Percentiles rank a stretch among this genome's conserved stretches.
These are phyloP conservation scores for Nesogale talazaci DNA, from an alignment of 2,113 vertebrate species.

Conservation along the genomic window DNA sequence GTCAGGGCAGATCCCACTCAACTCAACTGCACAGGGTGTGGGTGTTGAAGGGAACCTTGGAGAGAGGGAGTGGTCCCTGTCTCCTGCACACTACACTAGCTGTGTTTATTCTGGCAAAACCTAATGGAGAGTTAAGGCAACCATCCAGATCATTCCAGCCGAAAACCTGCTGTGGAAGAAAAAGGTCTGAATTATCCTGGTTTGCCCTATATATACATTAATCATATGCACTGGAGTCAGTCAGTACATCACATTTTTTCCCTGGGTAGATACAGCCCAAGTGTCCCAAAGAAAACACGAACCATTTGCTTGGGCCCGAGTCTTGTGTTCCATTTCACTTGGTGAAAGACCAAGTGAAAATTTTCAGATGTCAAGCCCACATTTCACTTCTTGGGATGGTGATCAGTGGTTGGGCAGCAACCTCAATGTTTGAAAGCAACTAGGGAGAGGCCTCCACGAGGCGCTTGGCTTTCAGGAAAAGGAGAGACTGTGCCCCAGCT, in stretches of 20 bases:
- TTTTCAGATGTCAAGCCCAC: slow-evolving; percentile 80
- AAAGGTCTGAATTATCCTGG: slow-evolving; percentile 76
- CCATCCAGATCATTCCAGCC: slow-evolving; percentile 73
- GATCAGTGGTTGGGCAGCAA: slow-evolving; percentile 77
- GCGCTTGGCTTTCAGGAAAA: slow-evolving; percentile 65
- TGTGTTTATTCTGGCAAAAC: slow-evolving; percentile 81
- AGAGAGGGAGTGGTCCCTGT: slow-evolving; percentile 71
- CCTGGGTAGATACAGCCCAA: slow-evolving; percentile 70
- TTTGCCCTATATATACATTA: slow-evolving; percentile 80
- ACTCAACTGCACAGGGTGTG: slow-evolving; percentile 62
- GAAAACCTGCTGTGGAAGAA: slow-evolving; percentile 77
- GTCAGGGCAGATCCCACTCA: slow-evolving; percentile 54
- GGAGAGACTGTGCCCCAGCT: slow-evolving; percentile 50
- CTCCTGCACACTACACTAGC: slow-evolving; percentile 66
- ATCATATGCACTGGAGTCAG: slow-evolving; percentile 76
- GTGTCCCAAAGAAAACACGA: slow-evolving; percentile 78
- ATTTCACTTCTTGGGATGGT: slow-evolving; percentile 77
- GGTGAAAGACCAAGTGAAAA: slow-evolving; percentile 78
- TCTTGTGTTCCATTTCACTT: slow-evolving; percentile 77
- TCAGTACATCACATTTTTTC: slow-evolving; percentile 74
- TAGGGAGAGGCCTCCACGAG: slow-evolving; percentile 62
- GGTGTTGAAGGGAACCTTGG: slow-evolving; percentile 70
- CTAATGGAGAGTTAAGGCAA: slow-evolving; percentile 76
- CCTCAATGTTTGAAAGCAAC: slow-evolving; percentile 73
- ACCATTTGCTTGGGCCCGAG: slow-evolving; percentile 70